phyloP scores from a whole-genome alignment of 2,888 invertebrate genomes.

The Acrocyrtus sp. region DNA sequence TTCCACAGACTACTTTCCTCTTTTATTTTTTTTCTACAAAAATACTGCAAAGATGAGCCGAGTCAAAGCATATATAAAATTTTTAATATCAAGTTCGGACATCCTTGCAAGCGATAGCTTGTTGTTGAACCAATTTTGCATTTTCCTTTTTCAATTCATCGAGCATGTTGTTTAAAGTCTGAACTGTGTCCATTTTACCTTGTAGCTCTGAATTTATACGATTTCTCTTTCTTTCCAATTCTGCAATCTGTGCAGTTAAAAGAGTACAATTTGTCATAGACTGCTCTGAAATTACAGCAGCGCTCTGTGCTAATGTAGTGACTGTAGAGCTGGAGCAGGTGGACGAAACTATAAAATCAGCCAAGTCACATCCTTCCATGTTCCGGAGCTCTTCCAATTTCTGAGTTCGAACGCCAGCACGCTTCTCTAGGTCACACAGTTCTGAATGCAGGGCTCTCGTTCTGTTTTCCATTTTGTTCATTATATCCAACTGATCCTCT shows the following conservation, averaged over 20 bases:
- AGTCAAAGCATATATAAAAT: no score
- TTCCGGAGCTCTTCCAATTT: constrained; percentile 20
- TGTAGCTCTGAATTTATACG: constrained; percentile 5
- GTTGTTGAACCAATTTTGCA: background rate
- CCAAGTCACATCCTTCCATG: constrained; percentile 2
- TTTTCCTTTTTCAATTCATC: background rate
- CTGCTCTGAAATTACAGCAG: no score
- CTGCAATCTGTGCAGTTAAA: background rate
- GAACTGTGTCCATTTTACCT: constrained; percentile 2
- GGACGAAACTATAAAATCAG: no score
- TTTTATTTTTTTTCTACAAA: background rate
- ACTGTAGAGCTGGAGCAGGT: no score
- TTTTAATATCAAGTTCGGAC: no score
- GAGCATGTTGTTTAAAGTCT: background rate
- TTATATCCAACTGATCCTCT: constrained; percentile 6
- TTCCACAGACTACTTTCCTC: background rate
- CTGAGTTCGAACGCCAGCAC: background rate
- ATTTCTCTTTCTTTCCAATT: constrained; percentile 10
- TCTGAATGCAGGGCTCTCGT: constrained; percentile 10
- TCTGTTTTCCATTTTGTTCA: constrained; percentile 4
- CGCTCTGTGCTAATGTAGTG: no score
- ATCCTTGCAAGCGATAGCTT: background rate
- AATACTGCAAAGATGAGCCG: no score
- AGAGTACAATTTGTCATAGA: no score
- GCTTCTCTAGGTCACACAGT: constrained; percentile 3